Evolutionary conservation across 1,140 invertebrate species (phyloP), one percentile per base, ranked within the genome.

Genomic region (Hycleus phaleratus): DNA sequence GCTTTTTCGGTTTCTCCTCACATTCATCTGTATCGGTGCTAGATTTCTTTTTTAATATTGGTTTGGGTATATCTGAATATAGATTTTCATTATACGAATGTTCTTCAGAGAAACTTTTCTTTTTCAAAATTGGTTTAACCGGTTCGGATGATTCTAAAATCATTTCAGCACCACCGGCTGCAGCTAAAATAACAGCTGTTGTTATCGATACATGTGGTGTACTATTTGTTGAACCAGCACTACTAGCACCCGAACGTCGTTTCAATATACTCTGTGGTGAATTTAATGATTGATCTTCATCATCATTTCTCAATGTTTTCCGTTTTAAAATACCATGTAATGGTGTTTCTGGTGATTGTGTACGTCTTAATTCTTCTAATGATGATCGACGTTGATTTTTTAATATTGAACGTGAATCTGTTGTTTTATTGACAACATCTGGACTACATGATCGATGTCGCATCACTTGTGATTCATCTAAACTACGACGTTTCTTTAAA

Each of bases 11-110:
- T 0, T 81, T 79, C 32, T 86, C 84, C 44, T 79, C 85, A 57
- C 82, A 78, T 65, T 91, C 87, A 53, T 91, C 89, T 4, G 83
- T 82, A 63, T 93, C 90, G 0, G 82, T 82, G 48, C 84, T 88
- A 0, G 85, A 85, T 69, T 90, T 91, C 70, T 92, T 92, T 67
- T 93, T 92, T 6, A 93, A 68, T 68, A 91, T 92, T 1, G 89
- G 88, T 70, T 81, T 85, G 0, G 85, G 84, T 38, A 77, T 79
- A 46, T 83, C 79, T 4, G 65, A 64, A 18, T 18, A 18, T 18
- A 52, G 52, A 53, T 50, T 68, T 49, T 78, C 77, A 3, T 64
- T 71, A 59, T 70, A 71, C 2, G 77, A 75, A 51, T 76, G 66
- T 62, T 81, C 79, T 65, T 82, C 80, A 10, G 79, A 72, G 72